Conservation (phyloP, 1,140 invertebrate genomes). For the Helicoverpa zea region DNA sequence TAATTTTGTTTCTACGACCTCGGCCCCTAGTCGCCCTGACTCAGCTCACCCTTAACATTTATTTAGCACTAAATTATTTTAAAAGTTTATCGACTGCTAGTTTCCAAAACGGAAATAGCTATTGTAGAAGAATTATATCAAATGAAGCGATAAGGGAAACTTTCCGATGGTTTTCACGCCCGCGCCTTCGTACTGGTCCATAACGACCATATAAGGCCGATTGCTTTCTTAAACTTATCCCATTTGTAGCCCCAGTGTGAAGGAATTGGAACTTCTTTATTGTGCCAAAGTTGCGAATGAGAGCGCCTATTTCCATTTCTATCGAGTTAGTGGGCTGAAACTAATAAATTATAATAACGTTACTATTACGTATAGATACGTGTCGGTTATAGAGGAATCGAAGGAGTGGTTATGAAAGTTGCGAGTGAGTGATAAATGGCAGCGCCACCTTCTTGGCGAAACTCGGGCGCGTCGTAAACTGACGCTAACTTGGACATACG, state of each 20-base stretch:
- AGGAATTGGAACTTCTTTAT: slow-evolving; percentile 82
- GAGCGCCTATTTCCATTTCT: slow-evolving; percentile 81
- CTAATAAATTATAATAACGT: slow-evolving; percentile 70
- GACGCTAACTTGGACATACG: slow-evolving; percentile 37
- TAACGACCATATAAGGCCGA: slow-evolving; percentile 85
- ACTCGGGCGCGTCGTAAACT: slow-evolving; percentile 43
- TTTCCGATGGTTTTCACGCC: slow-evolving; percentile 80
- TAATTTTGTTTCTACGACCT: slow-evolving; percentile 73
- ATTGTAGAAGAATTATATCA: slow-evolving; percentile 68
- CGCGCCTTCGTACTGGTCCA: slow-evolving; percentile 75
- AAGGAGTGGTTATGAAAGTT: slow-evolving; percentile 65
- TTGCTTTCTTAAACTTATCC: slow-evolving; percentile 85
- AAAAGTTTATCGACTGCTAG: slow-evolving; percentile 46
- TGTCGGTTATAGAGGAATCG: slow-evolving; percentile 59
- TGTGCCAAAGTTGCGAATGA: slow-evolving; percentile 80
- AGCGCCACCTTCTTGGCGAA: slow-evolving; percentile 54
- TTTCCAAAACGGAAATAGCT: slow-evolving; percentile 57
- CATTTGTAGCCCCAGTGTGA: slow-evolving; percentile 77
- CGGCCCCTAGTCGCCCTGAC: slow-evolving; percentile 51
- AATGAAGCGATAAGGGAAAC: slow-evolving; percentile 79
- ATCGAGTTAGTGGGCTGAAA: slow-evolving; percentile 70
- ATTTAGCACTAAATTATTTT: slow-evolving; percentile 58
- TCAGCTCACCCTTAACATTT: slow-evolving; percentile 53
- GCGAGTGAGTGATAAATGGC: slow-evolving; percentile 65
- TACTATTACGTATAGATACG: slow-evolving; percentile 42